These are phyloP conservation scores for Eriosoma lanigerum DNA, from an alignment of 1,140 invertebrate genomes.

Conservation along the genomic window DNA sequence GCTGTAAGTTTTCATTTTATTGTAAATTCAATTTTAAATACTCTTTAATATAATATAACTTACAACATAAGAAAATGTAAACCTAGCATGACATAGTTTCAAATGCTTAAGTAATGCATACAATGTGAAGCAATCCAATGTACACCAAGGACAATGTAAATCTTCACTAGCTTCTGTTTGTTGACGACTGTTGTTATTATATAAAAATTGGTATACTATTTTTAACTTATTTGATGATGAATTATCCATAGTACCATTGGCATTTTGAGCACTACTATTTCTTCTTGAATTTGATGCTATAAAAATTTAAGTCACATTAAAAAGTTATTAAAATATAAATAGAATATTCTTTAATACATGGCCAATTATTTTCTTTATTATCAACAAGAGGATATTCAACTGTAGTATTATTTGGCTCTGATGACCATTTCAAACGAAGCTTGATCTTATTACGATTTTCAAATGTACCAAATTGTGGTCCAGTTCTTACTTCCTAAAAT, in stretches of 20 bases:
- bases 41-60: slow-evolving; percentile 58
- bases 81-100: slow-evolving; percentile 89
- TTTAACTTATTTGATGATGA: slow-evolving; percentile 59
- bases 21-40: background rate
- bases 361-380: slow-evolving; percentile 50
- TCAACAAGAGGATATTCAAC: slow-evolving; percentile 32
- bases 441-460: slow-evolving; percentile 44
- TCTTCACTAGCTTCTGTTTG: slow-evolving; percentile 92
- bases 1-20: slow-evolving; percentile 61
- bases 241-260: slow-evolving; percentile 36
- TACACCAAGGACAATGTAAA: slow-evolving; percentile 93
- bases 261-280: slow-evolving; percentile 36
- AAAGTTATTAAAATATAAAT: background rate
- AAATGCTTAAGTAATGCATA: slow-evolving; percentile 91
- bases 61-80: slow-evolving; percentile 89
- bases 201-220: slow-evolving; percentile 94
- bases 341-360: slow-evolving; percentile 26
- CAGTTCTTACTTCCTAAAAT: slow-evolving; percentile 39
- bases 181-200: slow-evolving; percentile 91
- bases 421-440: slow-evolving; percentile 42
- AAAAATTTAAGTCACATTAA: background rate
- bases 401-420: slow-evolving; percentile 23
- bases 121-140: slow-evolving; percentile 80
- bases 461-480: slow-evolving; percentile 49
- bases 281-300: slow-evolving; percentile 39